Evolutionary conservation across 2,113 vertebrate genomes (phyloP), one percentile per base, ranked within the genome.

Genomic region (Gnathonemus longibarbis): DNA sequence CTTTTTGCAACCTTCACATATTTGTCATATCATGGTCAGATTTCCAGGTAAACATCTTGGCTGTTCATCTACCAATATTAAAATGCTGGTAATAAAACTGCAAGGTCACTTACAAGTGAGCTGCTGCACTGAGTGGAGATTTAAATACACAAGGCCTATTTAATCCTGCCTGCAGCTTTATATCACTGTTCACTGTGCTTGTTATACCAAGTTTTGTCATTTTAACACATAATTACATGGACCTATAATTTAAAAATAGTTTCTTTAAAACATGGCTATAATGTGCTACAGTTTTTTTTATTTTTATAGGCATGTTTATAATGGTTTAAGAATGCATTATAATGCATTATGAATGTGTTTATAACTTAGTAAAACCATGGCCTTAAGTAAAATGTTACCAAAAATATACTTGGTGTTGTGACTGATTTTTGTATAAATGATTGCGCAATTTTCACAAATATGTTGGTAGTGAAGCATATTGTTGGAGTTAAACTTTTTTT

Each of bases 11-110:
- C 88, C 84, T 88, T 89, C 86, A 66, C 83, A 90, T 50, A 88
- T 90, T 90, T 90, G 85, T 90, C 90, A 80, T 17, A 49, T 90
- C 88, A 66, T 90, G 90, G 90, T 90, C 89, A 91, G 31, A 52
- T 31, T 84, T 83, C 70, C 74, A 80, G 84, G 84, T 84, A 89
- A 91, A 90, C 87, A 88, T 89, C 87, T 89, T 24, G 58, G 42
- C n/a, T 83, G 58, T 83, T 83, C 52, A 80, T 87, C 49, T 83
- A 6, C 70, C 5, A 39, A 77, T 80, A 21, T 80, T 80, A 80
- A 42, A 42, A 39, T 5, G 74, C 74, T 42, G 4, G 35, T 42
- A 19, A 80, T 80, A 80, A 84, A 84, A 88, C 83, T 19, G 21
- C 84, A 90, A 74, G 84, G 89, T 90, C 89, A 90, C 74, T 80